Conservation (phyloP, 2,888 invertebrate species). For the Luperina testacea region DNA sequence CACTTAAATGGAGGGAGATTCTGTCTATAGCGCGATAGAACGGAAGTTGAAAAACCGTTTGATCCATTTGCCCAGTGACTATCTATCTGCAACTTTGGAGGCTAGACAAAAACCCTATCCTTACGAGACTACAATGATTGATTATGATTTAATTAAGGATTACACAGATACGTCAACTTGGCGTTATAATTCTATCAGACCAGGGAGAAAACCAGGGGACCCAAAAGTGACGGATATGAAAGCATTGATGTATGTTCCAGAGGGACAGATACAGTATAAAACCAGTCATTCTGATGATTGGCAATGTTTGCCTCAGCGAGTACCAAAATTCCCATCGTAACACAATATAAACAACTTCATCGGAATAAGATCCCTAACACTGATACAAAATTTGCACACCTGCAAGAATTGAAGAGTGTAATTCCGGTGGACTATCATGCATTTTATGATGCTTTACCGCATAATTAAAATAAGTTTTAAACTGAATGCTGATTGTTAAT, state of each 20-base stretch:
- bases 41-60: no score
- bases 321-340: conserved; percentile 16
- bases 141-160: no score
- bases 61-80: no score
- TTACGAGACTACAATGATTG: no score
- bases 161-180: no score
- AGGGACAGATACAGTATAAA: conserved; percentile 23
- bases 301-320: conserved; percentile 17
- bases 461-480: conserved; percentile 21
- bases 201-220: conserved; percentile 16
- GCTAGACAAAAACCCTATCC: no score
- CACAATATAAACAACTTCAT: conserved; percentile 22
- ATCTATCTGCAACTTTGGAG: no score
- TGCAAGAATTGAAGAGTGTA: conserved; percentile 30
- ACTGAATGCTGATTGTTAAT: conserved; percentile 12
- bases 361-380: conserved; percentile 18
- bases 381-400: conserved; percentile 25
- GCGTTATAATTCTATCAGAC: conserved; percentile 2
- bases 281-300: conserved; percentile 18
- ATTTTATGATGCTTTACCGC: conserved; percentile 31
- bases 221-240: conserved; percentile 19
- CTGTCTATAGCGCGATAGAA: no score
- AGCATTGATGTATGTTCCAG: conserved; percentile 22
- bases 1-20: no score
- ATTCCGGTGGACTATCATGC: conserved; percentile 22